Conservation (phyloP, 2,797 vertebrate genomes). For the Cossypha caffra region DNA sequence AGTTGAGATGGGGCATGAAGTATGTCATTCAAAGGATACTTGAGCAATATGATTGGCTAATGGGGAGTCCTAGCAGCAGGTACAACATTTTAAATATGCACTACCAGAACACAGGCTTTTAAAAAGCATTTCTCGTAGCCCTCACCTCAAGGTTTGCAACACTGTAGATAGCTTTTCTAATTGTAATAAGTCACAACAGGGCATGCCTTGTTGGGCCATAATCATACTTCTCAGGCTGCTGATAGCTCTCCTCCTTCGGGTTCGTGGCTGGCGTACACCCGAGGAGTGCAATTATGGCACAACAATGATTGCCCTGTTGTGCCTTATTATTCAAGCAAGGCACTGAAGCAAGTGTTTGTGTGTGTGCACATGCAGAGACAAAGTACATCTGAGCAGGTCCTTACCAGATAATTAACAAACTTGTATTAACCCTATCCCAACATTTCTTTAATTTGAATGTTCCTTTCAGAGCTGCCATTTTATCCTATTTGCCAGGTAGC, state of each 20-base stretch:
- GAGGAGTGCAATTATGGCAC: constrained; percentile 66
- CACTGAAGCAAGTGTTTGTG: constrained; percentile 66
- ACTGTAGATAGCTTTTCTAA: constrained; percentile 58
- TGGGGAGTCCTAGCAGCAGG: constrained; percentile 66
- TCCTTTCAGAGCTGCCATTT: background rate
- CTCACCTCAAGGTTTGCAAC: constrained; percentile 19
- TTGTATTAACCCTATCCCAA: constrained; percentile 50
- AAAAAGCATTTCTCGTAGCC: constrained; percentile 11
- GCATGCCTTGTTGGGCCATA: constrained; percentile 73
- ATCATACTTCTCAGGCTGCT: constrained; percentile 71
- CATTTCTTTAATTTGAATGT: background rate
- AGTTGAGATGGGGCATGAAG: constrained; percentile 54
- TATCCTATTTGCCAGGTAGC: background rate
- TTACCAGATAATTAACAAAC: constrained; percentile 57
- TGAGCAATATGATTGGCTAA: constrained; percentile 66
- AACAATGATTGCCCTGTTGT: constrained; percentile 69
- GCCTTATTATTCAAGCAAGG: constrained; percentile 68
- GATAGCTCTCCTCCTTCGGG: constrained; percentile 62
- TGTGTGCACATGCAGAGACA: constrained; percentile 61
- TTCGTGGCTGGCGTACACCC: constrained; percentile 43
- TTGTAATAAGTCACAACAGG: constrained; percentile 72
- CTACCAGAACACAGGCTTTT: constrained; percentile 49
- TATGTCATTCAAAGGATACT: constrained; percentile 64
- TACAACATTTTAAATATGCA: constrained; percentile 52
- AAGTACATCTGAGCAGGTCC: constrained; percentile 61